Base-by-base conservation (phyloP, 1,140 invertebrate species). In the Chironomus tepperi region DNA sequence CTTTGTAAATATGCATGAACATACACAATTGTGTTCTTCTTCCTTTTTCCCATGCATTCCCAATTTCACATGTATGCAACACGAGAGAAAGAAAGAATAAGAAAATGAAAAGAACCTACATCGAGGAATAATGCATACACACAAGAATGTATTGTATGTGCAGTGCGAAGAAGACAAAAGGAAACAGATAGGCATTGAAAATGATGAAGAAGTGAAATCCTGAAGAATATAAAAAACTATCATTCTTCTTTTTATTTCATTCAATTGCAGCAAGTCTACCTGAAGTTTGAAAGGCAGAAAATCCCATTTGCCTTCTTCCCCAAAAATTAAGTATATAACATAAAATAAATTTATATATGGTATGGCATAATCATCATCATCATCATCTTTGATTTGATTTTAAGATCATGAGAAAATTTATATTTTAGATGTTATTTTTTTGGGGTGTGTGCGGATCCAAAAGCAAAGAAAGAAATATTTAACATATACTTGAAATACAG, bases 121-220 rank as follows among this genome's bases (percentile, higher is more conserved):
- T 57, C 12, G 12, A 57, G 12, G 47, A 10, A 15, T 47, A 47
- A 47, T 47, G 15, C n/a, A 57, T 57, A 57, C 47, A 57, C 47
- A 57, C 24, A 34, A 34, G 24, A 34, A 34, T 34, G 24, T 34
- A 34, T 34, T 57, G 10, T 57, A n/a, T 57, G 47, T 57, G 47
- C 47, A n/a, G 47, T 57, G 47, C 47, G 47, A 57, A 57, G 47
- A 57, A 57, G 47, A 57, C 47, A 57, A 57, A 57, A 57, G 47
- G 47, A 57, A 57, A 15, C 47, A 57, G 47, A 57, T 57, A 57
- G 47, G 47, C 47, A 57, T n/a, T n/a, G 12, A 57, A 15, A 57
- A n/a, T 15, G 12, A 57, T 15, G 47, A 57, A 57, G 47, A 57
- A 57, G 47, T n/a, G 47, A 57, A 57, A 57, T 57, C 47, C 47